A percentile compares a stretch with the other conserved stretches of the same genome.
phyloP scores from a whole-genome alignment of 2,888 invertebrate species.

The Orthosia gracilis region DNA sequence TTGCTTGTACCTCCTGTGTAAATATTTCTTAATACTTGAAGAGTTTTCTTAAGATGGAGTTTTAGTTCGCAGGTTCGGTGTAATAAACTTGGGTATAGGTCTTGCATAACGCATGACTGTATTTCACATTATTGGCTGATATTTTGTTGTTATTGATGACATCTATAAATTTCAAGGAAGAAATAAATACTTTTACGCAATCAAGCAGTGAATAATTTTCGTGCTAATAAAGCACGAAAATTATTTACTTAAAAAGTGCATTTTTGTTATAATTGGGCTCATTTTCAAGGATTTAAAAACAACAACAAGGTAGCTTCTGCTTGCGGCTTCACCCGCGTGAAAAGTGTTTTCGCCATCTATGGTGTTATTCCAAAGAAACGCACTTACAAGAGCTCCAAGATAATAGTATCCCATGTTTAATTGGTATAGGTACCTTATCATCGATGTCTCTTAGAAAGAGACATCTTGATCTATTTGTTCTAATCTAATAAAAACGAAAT shows the following conservation, averaged over 20 bases:
- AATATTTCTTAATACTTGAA: too few species aligned
- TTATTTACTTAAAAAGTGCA: slow-evolving; percentile 1
- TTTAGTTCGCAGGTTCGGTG: neutral
- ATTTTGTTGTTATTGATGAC: neutral
- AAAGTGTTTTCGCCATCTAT: neutral
- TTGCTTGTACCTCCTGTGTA: too few species aligned
- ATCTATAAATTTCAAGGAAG: too few species aligned
- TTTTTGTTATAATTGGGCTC: neutral
- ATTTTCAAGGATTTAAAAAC: neutral
- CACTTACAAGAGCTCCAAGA: too few species aligned
- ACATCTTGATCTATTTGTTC: too few species aligned
- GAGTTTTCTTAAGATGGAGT: too few species aligned
- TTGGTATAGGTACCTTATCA: too few species aligned
- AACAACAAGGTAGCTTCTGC: neutral
- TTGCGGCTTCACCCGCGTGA: neutral
- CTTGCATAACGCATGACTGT: too few species aligned
- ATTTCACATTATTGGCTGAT: neutral
- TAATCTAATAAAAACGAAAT: too few species aligned
- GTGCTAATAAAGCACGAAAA: slow-evolving; percentile 10
- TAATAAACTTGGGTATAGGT: neutral
- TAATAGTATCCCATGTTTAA: too few species aligned
- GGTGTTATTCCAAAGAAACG: too few species aligned
- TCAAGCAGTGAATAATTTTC: neutral
- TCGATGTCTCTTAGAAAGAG: too few species aligned
- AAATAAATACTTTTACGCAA: slow-evolving; percentile 20